phyloP scores from a whole-genome alignment of 2,797 vertebrate genomes.

The Paguma larvata region DNA sequence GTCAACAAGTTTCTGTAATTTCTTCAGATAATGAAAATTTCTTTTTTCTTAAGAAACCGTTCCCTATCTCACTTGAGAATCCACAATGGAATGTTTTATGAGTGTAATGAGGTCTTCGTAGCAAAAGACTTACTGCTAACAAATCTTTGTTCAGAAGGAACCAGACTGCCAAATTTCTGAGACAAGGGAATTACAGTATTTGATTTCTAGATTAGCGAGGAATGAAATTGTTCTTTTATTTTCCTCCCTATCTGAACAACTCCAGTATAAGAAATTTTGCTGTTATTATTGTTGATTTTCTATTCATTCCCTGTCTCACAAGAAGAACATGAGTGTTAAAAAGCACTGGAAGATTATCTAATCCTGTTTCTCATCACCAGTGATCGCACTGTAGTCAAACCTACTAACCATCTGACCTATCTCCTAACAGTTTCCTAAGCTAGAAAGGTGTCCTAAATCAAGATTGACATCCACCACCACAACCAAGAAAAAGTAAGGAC shows the following conservation, averaged over 20 bases:
- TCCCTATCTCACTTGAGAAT: slow-evolving; percentile 47
- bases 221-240: slow-evolving; percentile 52
- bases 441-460: not conserved
- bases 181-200: slow-evolving; percentile 3
- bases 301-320: not conserved
- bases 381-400: not conserved
- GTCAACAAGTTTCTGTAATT: slow-evolving; percentile 49
- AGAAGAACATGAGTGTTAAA: not conserved
- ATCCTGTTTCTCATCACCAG: not conserved
- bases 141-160: slow-evolving; percentile 54
- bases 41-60: slow-evolving; percentile 58
- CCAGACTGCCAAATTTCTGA: slow-evolving; percentile 37
- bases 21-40: slow-evolving; percentile 54
- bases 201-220: slow-evolving; percentile 63
- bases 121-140: slow-evolving; percentile 49
- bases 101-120: not conserved
- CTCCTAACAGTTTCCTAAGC: not conserved
- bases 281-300: slow-evolving; percentile 31
- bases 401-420: not conserved
- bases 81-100: slow-evolving; percentile 54
- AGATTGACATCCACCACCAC: not conserved
- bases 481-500: not conserved
- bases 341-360: not conserved
- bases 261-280: not conserved
- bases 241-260: not conserved